Evolutionary conservation across 2,888 invertebrate species (phyloP).

Genomic region (Stenotaenia linearis): DNA sequence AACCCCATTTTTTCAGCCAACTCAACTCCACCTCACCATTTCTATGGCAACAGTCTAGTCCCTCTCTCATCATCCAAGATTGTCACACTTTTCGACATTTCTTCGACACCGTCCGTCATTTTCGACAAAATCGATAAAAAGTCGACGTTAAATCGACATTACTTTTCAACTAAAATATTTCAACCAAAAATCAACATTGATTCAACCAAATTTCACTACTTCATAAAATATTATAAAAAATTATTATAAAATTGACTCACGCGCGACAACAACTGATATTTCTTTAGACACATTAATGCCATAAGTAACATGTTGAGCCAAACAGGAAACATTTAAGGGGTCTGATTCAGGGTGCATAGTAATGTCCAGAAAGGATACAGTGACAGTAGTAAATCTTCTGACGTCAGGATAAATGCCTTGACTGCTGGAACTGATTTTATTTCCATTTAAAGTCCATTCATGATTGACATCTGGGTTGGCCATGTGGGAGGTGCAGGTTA

Average conservation of each 20-base stretch:
- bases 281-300: neutral
- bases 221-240: neutral
- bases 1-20: no score
- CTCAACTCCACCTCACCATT: no score
- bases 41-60: no score
- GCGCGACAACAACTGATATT: neutral
- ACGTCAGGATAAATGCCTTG: neutral
- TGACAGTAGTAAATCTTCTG: neutral
- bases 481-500: slow-evolving; percentile 1
- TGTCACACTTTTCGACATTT: no score
- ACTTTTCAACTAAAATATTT: no score
- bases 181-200: no score
- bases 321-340: neutral
- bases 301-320: neutral
- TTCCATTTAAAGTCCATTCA: neutral
- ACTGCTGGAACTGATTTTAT: neutral
- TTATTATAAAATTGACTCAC: neutral
- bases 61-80: no score
- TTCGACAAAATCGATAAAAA: no score
- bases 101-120: no score
- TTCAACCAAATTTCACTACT: no score
- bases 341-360: neutral
- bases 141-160: no score
- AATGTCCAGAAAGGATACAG: neutral
- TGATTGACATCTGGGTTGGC: neutral